Evolutionary conservation across 2,797 vertebrate genomes (phyloP), one percentile per base, ranked within the genome.

Genomic region (Rhinoraja longicauda): DNA sequence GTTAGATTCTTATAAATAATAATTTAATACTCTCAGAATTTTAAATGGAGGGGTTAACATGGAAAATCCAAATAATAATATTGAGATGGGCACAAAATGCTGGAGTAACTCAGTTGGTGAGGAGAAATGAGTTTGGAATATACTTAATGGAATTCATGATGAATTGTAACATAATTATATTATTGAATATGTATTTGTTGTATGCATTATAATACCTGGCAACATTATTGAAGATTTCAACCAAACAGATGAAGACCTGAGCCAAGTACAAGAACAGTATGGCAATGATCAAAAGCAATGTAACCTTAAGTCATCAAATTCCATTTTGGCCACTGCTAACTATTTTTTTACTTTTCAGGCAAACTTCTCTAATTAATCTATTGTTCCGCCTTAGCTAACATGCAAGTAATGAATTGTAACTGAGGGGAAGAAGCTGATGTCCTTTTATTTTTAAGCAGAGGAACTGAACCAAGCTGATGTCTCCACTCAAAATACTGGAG

Each of bases 291-390:
- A 19, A 17, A 32, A 90, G 3, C 67, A 91, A 6, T 75, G 39
- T 36, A 72, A 73, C 70, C n/a, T 24, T 91, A 4, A 3, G 45
- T 8, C 53, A 24, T 36, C 53, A 5, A 36, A 91, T 70, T 86
- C 29, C 32, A 45, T 92, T 92, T 92, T 92, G 67, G 53, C 67
- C 67, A 73, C 67, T 92, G 26, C 39, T 53, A 70, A 24, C 32
- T 92, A 73, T 73, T 75, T 92, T 73, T 53, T 92, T 29, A 12
- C 26, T 45, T 91, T 19, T 21, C 90, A 72, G 90, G 90, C 90
- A 26, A 36, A 53, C 90, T 73, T 91, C 36, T 67, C 88, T 72
- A 21, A 45, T 36, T 73, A 13, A 8, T 29, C 67, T 91, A 62
- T 73, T 45, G 70, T 29, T 92, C 10, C 29, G 32, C 45, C 70